These are phyloP conservation scores for Silurus lanzhouensis DNA, from an alignment of 2,797 vertebrate species.

Conservation along the genomic window DNA sequence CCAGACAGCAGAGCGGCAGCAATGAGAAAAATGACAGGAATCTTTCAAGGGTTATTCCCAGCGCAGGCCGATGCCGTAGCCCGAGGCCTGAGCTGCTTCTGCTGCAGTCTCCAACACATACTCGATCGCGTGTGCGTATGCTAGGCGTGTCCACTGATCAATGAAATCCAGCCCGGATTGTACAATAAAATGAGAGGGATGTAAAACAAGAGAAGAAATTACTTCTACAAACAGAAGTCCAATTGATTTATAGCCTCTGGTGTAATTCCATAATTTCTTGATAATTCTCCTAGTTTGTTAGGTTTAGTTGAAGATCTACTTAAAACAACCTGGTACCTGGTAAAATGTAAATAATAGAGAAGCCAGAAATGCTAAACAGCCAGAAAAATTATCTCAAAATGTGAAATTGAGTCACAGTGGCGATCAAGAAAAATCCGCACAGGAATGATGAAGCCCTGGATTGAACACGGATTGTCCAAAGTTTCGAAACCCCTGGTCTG, in stretches of 20 bases:
- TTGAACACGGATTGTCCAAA: too few species aligned
- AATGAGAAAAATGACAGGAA: conserved; percentile 77
- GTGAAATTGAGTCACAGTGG: background rate
- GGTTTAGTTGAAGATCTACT: background rate
- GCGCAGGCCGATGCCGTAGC: conserved; percentile 51
- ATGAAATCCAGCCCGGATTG: background rate
- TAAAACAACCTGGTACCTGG: background rate
- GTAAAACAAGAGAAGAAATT: background rate
- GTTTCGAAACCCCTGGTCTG: too few species aligned
- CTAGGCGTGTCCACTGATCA: too few species aligned
- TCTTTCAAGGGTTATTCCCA: conserved; percentile 74
- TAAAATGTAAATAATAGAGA: background rate
- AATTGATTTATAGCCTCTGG: background rate
- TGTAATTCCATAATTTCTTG: background rate
- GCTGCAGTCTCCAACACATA: background rate
- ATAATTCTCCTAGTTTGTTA: background rate
- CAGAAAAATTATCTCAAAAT: background rate
- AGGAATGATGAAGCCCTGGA: too few species aligned
- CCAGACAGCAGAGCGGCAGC: conserved; percentile 69
- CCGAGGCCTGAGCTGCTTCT: conserved; percentile 24
- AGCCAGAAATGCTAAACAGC: background rate
- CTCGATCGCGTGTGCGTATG: too few species aligned
- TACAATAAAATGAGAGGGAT: background rate
- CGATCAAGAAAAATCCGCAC: background rate
- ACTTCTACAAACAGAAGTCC: background rate